Evolutionary conservation across 2,888 invertebrate genomes (phyloP).

Genomic region (Oligia strigilis): DNA sequence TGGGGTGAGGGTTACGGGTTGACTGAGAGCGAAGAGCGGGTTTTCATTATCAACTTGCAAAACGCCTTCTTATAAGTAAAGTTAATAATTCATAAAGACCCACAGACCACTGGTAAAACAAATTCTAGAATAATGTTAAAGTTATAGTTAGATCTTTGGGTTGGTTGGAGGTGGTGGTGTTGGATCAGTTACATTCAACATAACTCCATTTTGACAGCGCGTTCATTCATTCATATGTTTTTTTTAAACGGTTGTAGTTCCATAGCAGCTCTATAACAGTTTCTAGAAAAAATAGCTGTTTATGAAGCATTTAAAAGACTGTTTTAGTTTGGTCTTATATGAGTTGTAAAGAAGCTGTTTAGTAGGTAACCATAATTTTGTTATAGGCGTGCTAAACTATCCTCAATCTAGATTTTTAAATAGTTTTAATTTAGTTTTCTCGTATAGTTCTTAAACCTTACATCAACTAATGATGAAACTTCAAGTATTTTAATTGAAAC

Average conservation of each 20-base stretch:
- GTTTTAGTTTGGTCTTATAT: not conserved
- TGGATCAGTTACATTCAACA: too few species aligned
- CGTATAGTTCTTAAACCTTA: not conserved
- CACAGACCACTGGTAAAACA: not conserved
- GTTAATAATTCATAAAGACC: not conserved
- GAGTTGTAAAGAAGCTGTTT: not conserved
- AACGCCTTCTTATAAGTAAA: not conserved
- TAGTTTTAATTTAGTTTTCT: not conserved
- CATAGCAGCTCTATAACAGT: not conserved
- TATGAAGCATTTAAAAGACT: not conserved
- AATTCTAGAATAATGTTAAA: not conserved
- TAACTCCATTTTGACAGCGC: too few species aligned
- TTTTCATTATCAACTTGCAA: not conserved
- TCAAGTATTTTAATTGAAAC: not conserved
- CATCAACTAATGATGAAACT: not conserved
- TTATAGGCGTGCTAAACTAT: not conserved
- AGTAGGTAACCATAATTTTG: not conserved
- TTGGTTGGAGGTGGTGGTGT: too few species aligned
- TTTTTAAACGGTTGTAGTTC: not conserved
- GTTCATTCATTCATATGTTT: too few species aligned
- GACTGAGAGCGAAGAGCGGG: constrained; percentile 54
- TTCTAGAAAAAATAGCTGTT: not conserved
- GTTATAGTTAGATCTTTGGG: not conserved
- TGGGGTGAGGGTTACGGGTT: constrained; percentile 63
- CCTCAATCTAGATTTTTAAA: not conserved